Conservation (phyloP, 2,797 vertebrate genomes). For the Epinephelus malabaricus region DNA sequence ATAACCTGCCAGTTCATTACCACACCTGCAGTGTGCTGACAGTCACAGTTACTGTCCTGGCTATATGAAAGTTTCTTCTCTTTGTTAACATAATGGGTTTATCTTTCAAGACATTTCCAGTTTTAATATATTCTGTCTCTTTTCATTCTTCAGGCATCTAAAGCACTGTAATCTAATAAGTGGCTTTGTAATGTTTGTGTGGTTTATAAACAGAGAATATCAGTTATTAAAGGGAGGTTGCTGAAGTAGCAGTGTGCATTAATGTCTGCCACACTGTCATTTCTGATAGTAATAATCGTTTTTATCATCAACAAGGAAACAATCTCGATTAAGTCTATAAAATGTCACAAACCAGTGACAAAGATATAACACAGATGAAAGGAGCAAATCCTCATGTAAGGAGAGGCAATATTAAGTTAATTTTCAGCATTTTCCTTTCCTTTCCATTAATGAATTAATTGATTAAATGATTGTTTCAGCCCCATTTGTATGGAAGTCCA, state of each 20-base stretch:
- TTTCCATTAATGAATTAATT: background rate
- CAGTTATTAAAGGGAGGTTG: background rate
- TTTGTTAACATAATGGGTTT: constrained; percentile 1
- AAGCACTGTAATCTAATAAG: background rate
- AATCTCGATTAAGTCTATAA: background rate
- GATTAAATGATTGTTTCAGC: background rate
- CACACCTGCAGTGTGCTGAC: background rate
- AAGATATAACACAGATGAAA: background rate
- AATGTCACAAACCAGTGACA: background rate
- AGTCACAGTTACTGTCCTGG: background rate
- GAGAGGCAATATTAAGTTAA: no score
- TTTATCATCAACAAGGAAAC: background rate
- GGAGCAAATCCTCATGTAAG: background rate
- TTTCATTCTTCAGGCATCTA: background rate
- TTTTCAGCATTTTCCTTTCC: background rate
- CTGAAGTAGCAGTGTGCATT: background rate
- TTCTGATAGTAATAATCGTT: background rate
- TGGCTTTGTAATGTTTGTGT: constrained; percentile 2
- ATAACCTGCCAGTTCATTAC: constrained; percentile 19
- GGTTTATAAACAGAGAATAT: constrained; percentile 2
- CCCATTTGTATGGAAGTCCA: background rate
- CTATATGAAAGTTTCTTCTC: background rate
- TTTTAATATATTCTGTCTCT: background rate
- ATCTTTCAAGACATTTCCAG: constrained; percentile 4
- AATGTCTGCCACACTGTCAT: background rate